Evolutionary conservation across 2,797 vertebrate species (phyloP).

Genomic region (Phoeniculus purpureus): DNA sequence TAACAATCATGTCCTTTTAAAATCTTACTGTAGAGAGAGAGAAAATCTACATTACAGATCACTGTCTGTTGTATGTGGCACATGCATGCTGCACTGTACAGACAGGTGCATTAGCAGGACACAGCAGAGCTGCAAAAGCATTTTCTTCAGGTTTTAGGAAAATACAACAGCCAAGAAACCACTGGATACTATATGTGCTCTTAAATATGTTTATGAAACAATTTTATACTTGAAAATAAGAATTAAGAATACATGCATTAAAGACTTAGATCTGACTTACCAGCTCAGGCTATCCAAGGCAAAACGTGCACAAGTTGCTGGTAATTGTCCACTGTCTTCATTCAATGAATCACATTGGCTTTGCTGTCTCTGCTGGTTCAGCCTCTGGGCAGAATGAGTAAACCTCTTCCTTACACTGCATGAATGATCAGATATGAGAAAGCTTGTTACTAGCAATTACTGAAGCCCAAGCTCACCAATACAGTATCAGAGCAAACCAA

Average conservation of each 20-base stretch:
- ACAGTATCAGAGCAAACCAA: conserved; percentile 39
- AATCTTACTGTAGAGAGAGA: neutral
- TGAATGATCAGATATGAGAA: conserved; percentile 74
- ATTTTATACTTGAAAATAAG: neutral
- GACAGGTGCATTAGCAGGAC: neutral
- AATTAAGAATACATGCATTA: conserved; percentile 2
- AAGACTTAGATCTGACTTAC: conserved; percentile 80
- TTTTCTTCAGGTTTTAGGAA: neutral
- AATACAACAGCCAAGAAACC: neutral
- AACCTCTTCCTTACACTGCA: conserved; percentile 79
- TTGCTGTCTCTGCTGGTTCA: conserved; percentile 81
- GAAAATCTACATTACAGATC: neutral
- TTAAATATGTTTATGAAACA: neutral
- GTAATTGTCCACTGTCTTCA: conserved; percentile 83
- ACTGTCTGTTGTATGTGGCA: neutral
- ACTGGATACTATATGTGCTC: neutral
- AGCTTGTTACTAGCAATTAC: conserved; percentile 68
- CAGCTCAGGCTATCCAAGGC: conserved; percentile 84
- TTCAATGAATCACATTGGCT: conserved; percentile 83
- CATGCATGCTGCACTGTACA: neutral
- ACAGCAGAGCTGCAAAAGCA: neutral
- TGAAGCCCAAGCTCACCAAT: conserved; percentile 63
- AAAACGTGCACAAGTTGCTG: conserved; percentile 75
- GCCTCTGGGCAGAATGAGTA: conserved; percentile 82
- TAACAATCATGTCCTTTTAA: neutral